Evolutionary conservation across 2,113 vertebrate species (phyloP).

Genomic region (Aramus guarauna): DNA sequence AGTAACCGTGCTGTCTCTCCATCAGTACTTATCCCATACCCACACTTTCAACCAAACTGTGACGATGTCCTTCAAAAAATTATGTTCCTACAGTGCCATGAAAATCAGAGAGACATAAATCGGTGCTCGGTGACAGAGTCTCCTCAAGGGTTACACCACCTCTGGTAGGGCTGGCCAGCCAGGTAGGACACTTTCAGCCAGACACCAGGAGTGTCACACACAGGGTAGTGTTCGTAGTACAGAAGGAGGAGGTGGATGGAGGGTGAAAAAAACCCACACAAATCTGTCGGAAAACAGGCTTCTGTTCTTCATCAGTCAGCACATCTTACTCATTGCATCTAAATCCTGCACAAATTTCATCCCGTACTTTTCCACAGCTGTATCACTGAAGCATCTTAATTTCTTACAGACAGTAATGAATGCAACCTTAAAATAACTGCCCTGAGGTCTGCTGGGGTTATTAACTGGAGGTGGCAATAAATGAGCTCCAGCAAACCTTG

Average conservation of each 20-base stretch:
- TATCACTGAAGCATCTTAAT: neutral
- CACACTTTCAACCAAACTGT: neutral
- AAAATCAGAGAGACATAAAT: neutral
- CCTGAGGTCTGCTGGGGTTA: neutral
- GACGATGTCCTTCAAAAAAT: neutral
- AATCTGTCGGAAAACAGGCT: neutral
- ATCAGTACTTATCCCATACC: neutral
- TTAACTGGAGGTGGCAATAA: neutral
- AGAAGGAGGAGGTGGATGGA: neutral
- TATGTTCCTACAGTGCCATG: neutral
- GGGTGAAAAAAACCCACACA: neutral
- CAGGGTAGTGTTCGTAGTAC: neutral
- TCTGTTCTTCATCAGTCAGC: neutral
- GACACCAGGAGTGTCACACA: neutral
- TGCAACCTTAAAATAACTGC: neutral
- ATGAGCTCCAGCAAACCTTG: neutral
- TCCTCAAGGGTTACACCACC: neutral
- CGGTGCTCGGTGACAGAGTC: neutral
- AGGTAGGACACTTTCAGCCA: neutral
- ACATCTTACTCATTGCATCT: neutral
- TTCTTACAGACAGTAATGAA: neutral
- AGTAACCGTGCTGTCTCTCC: neutral
- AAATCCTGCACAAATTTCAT: neutral
- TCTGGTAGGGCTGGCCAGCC: neutral
- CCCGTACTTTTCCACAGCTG: slow-evolving; percentile 2